phyloP scores from a whole-genome alignment of 1,140 invertebrate genomes.

The Plectus sambesii region DNA sequence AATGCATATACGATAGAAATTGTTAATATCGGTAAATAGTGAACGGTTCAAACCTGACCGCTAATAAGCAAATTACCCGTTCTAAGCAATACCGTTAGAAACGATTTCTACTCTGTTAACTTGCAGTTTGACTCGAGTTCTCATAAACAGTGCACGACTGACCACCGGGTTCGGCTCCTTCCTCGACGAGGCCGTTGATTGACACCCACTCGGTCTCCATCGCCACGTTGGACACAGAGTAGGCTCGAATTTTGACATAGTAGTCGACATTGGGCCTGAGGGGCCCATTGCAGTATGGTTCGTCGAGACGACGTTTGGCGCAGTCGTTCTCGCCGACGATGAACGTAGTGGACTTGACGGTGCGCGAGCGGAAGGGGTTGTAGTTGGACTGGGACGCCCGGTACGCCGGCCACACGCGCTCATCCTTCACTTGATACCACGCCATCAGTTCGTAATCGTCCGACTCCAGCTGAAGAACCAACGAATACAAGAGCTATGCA shows the following conservation, averaged over 20 bases:
- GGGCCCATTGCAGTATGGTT: slow-evolving; percentile 41
- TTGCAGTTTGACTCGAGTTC: too few species aligned
- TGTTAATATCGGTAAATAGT: too few species aligned
- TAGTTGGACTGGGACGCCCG: slow-evolving; percentile 36
- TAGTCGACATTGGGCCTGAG: slow-evolving; percentile 35
- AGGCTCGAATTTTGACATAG: slow-evolving; percentile 37
- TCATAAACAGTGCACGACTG: too few species aligned
- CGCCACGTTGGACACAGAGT: slow-evolving; percentile 34
- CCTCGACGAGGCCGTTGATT: slow-evolving; percentile 27
- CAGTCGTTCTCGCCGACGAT: slow-evolving; percentile 42
- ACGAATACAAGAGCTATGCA: too few species aligned
- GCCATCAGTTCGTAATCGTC: slow-evolving; percentile 37
- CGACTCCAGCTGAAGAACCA: slow-evolving; percentile 24
- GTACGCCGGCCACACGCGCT: slow-evolving; percentile 36
- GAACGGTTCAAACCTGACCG: too few species aligned
- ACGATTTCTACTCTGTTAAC: too few species aligned
- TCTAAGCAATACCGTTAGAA: too few species aligned
- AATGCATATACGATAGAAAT: too few species aligned
- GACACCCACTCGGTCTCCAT: slow-evolving; percentile 42
- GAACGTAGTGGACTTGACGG: slow-evolving; percentile 24
- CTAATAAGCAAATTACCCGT: too few species aligned
- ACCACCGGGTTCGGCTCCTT: too few species aligned
- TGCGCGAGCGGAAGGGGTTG: slow-evolving; percentile 32
- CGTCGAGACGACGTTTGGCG: slow-evolving; percentile 32
- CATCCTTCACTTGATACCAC: slow-evolving; percentile 40